Conservation (phyloP, 2,888 invertebrate species). For the Leptinotarsa rubiginosa region DNA sequence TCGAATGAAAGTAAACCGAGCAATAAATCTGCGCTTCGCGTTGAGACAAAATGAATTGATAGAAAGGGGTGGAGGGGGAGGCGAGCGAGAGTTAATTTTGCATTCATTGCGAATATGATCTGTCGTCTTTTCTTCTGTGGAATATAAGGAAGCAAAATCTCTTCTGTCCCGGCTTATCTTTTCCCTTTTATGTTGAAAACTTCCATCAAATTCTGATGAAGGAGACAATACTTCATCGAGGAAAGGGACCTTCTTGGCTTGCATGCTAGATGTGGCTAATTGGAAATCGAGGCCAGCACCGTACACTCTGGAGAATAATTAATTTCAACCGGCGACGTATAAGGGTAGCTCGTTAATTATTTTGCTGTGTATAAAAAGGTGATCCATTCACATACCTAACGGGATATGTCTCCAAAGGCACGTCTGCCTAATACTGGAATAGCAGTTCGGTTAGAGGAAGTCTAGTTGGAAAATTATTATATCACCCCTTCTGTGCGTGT, state of each 20-base stretch:
- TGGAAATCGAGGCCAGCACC: slow-evolving; percentile 52
- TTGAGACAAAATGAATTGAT: slow-evolving; percentile 36
- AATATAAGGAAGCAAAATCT: slow-evolving; percentile 58
- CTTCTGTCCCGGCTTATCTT: slow-evolving; percentile 59
- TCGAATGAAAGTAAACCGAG: slow-evolving; percentile 59
- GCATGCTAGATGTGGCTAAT: slow-evolving; percentile 55
- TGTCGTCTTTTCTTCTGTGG: slow-evolving; percentile 59
- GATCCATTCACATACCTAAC: slow-evolving; percentile 27
- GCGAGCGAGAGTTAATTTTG: slow-evolving; percentile 59
- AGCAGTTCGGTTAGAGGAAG: neutral
- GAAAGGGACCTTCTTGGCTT: slow-evolving; percentile 37
- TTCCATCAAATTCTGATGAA: slow-evolving; percentile 58
- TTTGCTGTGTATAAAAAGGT: slow-evolving; percentile 32
- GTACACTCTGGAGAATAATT: slow-evolving; percentile 42
- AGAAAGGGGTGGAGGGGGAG: slow-evolving; percentile 51
- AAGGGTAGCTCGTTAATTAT: slow-evolving; percentile 38
- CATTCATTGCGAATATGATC: slow-evolving; percentile 62
- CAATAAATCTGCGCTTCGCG: slow-evolving; percentile 57
- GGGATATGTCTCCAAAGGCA: slow-evolving; percentile 2
- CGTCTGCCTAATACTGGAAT: neutral
- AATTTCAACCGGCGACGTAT: slow-evolving; percentile 38
- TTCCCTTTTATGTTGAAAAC: slow-evolving; percentile 60
- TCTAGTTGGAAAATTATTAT: neutral
- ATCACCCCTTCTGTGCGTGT: neutral
- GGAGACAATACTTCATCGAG: slow-evolving; percentile 63